Percentiles rank a stretch among this genome's conserved stretches.
Conservation (phyloP, 2,888 invertebrate species). For the Acanthacorydalis orientalis region DNA sequence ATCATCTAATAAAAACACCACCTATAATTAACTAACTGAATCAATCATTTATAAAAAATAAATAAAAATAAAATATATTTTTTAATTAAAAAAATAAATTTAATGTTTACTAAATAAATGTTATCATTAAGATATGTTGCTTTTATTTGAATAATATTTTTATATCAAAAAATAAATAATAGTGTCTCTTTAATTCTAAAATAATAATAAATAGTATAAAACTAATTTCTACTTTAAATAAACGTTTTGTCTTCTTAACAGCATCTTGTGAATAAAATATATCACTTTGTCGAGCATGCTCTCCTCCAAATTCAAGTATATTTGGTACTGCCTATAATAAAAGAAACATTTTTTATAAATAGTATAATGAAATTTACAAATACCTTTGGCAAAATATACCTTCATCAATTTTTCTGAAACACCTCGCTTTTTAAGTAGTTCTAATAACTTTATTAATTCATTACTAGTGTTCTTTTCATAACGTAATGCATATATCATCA, state of each 20-base stretch:
- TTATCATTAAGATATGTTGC: too few species aligned
- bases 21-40: too few species aligned
- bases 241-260: slow-evolving; percentile 78
- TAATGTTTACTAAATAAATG: too few species aligned
- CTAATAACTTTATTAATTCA: slow-evolving; percentile 59
- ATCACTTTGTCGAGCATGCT: slow-evolving; percentile 64
- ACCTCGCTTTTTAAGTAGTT: slow-evolving; percentile 53
- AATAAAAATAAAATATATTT: too few species aligned
- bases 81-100: too few species aligned
- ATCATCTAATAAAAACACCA: too few species aligned
- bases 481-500: slow-evolving; percentile 82
- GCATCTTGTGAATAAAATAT: slow-evolving; percentile 72
- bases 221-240: slow-evolving; percentile 48
- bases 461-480: slow-evolving; percentile 84
- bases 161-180: too few species aligned
- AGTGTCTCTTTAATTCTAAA: background rate
- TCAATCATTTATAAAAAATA: too few species aligned
- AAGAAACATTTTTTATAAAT: background rate
- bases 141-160: too few species aligned
- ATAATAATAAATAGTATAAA: background rate
- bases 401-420: slow-evolving; percentile 41
- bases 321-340: slow-evolving; percentile 36
- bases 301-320: slow-evolving; percentile 72
- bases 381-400: slow-evolving; percentile 1
- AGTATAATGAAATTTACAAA: background rate